A percentile compares a stretch with the other conserved stretches of the same genome.
Evolutionary conservation across 2,888 invertebrate species (phyloP).

Genomic region (Syrphus vitripennis): DNA sequence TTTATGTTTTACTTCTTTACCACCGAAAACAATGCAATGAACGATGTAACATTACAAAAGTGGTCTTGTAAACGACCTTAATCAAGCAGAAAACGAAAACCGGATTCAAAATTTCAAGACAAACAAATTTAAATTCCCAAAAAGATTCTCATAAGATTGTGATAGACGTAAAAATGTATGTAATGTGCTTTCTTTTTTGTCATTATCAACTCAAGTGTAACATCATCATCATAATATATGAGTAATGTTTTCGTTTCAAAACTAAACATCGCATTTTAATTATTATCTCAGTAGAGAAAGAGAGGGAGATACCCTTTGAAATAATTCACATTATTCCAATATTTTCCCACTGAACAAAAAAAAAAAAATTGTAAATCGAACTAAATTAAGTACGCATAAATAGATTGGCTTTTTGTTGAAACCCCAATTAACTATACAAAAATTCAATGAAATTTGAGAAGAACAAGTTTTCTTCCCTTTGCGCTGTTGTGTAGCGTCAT

Average conservation of each 20-base stretch:
- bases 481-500: slow-evolving; percentile 2
- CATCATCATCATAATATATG: slow-evolving; percentile 14
- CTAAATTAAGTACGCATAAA: slow-evolving; percentile 25
- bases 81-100: slow-evolving; percentile 34
- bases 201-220: slow-evolving; percentile 42
- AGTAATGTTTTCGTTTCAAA: neutral
- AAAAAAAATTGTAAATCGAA: slow-evolving; percentile 8
- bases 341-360: slow-evolving; percentile 16
- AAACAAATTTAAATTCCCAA: neutral
- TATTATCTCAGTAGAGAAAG: neutral
- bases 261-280: neutral
- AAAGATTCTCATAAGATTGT: slow-evolving; percentile 7
- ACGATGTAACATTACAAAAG: slow-evolving; percentile 60
- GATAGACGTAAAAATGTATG: neutral
- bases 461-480: slow-evolving; percentile 31
- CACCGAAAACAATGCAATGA: slow-evolving; percentile 33
- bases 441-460: slow-evolving; percentile 21
- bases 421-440: slow-evolving; percentile 43
- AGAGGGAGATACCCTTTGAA: slow-evolving; percentile 8
- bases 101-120: slow-evolving; percentile 12
- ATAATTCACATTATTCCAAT: slow-evolving; percentile 7
- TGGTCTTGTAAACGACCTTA: slow-evolving; percentile 54
- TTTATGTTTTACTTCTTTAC: neutral
- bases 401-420: slow-evolving; percentile 48
- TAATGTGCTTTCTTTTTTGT: slow-evolving; percentile 39